Base-by-base conservation (phyloP, 2,888 invertebrate genomes). In the Chaetoderma sp. region DNA sequence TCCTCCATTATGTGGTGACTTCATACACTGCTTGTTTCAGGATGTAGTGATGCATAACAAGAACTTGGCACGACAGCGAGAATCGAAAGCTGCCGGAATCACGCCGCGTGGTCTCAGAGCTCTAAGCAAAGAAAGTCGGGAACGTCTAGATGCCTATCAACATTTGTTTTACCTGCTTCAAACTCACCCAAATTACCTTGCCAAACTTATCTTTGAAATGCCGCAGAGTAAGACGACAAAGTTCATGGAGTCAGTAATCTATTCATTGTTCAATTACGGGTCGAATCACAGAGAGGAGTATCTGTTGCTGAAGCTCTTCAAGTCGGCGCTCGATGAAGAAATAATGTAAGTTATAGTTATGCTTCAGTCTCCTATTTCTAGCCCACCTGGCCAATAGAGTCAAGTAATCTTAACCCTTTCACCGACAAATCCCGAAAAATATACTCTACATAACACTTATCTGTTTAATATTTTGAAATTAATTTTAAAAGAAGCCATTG, bases 111-210 rank as follows among this genome's bases (percentile, higher is more conserved):
- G 91, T 1, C 86, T 92, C 27, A 92, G 92, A 85, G 91, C 91
- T 0, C 87, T 93, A 44, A 92, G 91, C 0, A 92, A 91, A 80
- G 91, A 91, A 78, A 90, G 91, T 71, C 90, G 91, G 76, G 89
- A 89, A 75, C 89, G 90, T 67, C 85, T 93, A 56, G 91, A 92
- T 73, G 91, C 91, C 1, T 86, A 93, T 83, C 93, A 93, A 79
- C 91, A 93, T 83, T 86, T 93, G 42, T 93, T 93, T 83, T 93
- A 93, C 80, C 89, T 91, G 63, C 87, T 93, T 45, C 93, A 93
- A 87, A 93, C 93, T 0, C 90, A 92, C 81, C 93, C 93, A 0
- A 75, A 74, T n/a, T 93, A 93, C 81, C 86, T 93, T 52, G 91
- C 93, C 0, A 92, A 91, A 81, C 88, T 93, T 21, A 87, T 93